Evolutionary conservation across 2,113 vertebrate genomes (phyloP).

Genomic region (Syrrhaptes paradoxus): DNA sequence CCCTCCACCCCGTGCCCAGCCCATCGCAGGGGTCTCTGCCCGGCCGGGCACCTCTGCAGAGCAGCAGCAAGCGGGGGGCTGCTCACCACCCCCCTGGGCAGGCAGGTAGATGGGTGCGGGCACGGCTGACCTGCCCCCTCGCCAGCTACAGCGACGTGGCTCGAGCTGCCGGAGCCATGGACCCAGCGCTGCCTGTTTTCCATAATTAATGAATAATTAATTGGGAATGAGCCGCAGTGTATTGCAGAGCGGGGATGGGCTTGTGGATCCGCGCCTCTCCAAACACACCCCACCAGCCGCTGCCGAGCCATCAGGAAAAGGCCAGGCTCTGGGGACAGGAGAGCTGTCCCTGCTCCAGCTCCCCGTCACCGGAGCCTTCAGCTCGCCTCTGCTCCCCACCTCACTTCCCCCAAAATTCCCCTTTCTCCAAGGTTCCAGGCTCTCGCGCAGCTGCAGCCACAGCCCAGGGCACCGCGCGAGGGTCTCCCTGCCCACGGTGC

Average conservation of each 20-base stretch:
- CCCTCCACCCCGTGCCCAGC: not conserved
- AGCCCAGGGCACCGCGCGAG: too few relatives aligned
- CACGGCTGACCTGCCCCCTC: not conserved
- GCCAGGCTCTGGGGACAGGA: not conserved
- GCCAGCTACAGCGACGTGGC: rapidly evolving
- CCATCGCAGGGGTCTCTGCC: too few relatives aligned
- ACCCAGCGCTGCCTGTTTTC: slow-evolving; percentile 25
- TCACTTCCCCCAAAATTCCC: rapidly evolving
- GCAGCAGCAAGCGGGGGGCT: not conserved
- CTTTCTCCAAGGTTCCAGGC: not conserved
- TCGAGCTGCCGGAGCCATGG: not conserved
- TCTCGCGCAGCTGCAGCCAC: too few relatives aligned
- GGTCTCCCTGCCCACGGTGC: too few relatives aligned
- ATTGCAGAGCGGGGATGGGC: slow-evolving; percentile 17
- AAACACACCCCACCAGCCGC: not conserved
- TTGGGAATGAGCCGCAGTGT: slow-evolving; percentile 54
- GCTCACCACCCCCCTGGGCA: not conserved
- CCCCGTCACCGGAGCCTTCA: not conserved
- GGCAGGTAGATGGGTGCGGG: not conserved
- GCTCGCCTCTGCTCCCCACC: not conserved
- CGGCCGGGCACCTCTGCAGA: rapidly evolving
- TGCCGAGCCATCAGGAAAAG: not conserved
- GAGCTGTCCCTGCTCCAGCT: not conserved
- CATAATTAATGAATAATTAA: slow-evolving; percentile 73
- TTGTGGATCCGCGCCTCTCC: not conserved